Evolutionary conservation across 2,113 vertebrate species (phyloP).

Genomic region (Diphyllodes magnificus): DNA sequence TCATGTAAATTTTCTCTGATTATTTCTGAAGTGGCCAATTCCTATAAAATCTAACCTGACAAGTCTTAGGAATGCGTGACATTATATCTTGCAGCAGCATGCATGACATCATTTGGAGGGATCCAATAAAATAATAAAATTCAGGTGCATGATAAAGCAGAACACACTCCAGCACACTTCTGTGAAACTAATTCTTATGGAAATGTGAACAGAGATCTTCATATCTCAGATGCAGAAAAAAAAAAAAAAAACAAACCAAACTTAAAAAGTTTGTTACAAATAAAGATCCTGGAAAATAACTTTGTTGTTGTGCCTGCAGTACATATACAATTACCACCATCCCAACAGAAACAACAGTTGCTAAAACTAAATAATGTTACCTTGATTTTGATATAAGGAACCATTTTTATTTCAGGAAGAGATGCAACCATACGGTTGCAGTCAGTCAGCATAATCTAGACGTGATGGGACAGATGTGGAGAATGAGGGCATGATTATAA

Average conservation of each 20-base stretch:
- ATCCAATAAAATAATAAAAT: background rate
- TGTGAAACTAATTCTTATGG: background rate
- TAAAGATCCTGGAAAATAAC: background rate
- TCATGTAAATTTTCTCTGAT: background rate
- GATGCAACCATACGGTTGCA: accelerated
- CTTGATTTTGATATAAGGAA: background rate
- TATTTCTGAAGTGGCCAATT: background rate
- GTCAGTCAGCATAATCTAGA: background rate
- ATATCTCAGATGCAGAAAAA: background rate
- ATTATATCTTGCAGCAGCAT: background rate
- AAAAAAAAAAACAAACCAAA: background rate
- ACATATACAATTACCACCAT: background rate
- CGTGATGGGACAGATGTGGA: background rate
- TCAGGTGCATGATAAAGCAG: background rate
- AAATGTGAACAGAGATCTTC: background rate
- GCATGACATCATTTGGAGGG: background rate
- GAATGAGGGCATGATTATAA: background rate
- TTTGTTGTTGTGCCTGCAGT: background rate
- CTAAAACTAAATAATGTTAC: background rate
- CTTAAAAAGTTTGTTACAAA: background rate
- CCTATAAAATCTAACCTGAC: background rate
- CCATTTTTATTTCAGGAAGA: background rate
- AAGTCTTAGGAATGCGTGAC: background rate
- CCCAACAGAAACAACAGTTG: background rate
- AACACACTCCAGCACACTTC: background rate